phyloP scores from a whole-genome alignment of 1,140 invertebrate species.

The Agrypnia vestita region DNA sequence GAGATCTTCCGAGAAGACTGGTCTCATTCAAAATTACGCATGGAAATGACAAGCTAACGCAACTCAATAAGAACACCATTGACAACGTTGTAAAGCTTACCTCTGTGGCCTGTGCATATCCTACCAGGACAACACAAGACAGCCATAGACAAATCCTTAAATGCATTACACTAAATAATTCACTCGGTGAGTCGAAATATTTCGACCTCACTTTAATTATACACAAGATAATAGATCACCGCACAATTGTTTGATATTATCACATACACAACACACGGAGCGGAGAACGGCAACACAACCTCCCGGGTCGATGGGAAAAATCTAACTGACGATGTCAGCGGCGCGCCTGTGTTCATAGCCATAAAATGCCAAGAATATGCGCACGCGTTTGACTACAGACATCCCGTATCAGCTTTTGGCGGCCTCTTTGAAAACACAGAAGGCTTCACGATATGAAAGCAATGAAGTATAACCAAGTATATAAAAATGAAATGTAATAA shows the following conservation, averaged over 20 bases:
- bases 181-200: slow-evolving; percentile 53
- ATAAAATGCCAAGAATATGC: slow-evolving; percentile 34
- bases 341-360: slow-evolving; percentile 45
- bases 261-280: slow-evolving; percentile 52
- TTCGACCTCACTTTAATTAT: slow-evolving; percentile 49
- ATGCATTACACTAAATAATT: slow-evolving; percentile 70
- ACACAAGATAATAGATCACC: slow-evolving; percentile 48
- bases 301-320: slow-evolving; percentile 38
- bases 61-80: slow-evolving; percentile 12
- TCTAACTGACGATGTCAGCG: slow-evolving; percentile 44
- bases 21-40: slow-evolving; percentile 48
- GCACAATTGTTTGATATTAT: slow-evolving; percentile 46
- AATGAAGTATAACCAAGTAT: no score
- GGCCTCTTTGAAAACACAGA: slow-evolving; percentile 23
- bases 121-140: slow-evolving; percentile 72
- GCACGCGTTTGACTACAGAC: slow-evolving; percentile 24
- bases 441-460: not conserved
- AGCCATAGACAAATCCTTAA: slow-evolving; percentile 73
- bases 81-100: slow-evolving; percentile 64
- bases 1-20: not conserved
- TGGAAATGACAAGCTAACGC: slow-evolving; percentile 41
- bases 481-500: not conserved
- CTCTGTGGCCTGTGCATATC: slow-evolving; percentile 73
- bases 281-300: slow-evolving; percentile 44
- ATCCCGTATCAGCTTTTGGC: slow-evolving; percentile 27